Evolutionary conservation across 2,797 vertebrate genomes (phyloP).

Genomic region (Sphaeramia orbicularis): DNA sequence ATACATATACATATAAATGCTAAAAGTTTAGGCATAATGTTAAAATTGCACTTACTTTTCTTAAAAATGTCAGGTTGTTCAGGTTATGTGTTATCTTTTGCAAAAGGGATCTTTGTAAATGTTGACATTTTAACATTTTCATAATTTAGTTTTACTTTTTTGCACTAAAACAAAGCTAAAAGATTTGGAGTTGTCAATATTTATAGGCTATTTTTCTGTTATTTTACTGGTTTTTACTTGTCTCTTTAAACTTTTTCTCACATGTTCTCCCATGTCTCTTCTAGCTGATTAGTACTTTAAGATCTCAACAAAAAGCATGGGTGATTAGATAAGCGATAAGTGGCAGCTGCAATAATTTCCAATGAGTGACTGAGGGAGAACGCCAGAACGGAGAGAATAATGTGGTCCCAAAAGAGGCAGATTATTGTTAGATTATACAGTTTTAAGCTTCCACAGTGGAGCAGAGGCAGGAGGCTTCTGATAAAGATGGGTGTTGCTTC

Average conservation of each 20-base stretch:
- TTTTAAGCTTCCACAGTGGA: conserved; percentile 37
- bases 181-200: no score
- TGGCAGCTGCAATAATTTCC: background rate
- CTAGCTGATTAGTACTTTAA: background rate
- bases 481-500: conserved; percentile 13
- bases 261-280: background rate
- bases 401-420: conserved; percentile 13
- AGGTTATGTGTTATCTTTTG: no score
- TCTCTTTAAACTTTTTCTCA: background rate
- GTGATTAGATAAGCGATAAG: conserved; percentile 31
- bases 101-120: no score
- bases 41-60: no score
- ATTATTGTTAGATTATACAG: background rate
- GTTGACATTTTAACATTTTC: background rate
- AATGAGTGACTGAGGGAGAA: background rate
- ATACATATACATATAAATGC: no score
- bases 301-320: conserved; percentile 6
- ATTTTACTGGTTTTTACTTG: no score
- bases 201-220: no score
- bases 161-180: no score
- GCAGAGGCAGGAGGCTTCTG: conserved; percentile 17
- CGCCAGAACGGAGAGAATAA: background rate
- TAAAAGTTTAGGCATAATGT: no score
- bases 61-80: no score
- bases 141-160: no score